A percentile compares a stretch with the other conserved stretches of the same genome.
Evolutionary conservation across 1,140 invertebrate species (phyloP).

Genomic region (Drosophila tropicalis): DNA sequence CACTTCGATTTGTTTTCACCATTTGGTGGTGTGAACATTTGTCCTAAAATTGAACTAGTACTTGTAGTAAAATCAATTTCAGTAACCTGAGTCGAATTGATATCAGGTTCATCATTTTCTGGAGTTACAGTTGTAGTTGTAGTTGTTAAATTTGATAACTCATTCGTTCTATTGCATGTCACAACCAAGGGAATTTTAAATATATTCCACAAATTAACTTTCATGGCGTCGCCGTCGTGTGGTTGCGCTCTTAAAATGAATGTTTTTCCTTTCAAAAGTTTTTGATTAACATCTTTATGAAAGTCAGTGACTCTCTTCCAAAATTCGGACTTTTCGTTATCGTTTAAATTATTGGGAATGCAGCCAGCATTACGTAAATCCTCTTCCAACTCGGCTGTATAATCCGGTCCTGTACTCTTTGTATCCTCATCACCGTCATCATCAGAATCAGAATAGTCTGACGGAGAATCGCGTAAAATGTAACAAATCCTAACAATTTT

Average conservation of each 20-base stretch:
- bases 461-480: constrained; percentile 26
- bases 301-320: constrained; percentile 24
- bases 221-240: neutral
- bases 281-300: constrained; percentile 31
- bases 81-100: neutral
- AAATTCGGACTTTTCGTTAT: neutral
- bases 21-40: neutral
- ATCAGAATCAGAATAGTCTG: constrained; percentile 22
- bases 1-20: neutral
- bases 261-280: constrained; percentile 24
- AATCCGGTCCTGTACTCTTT: neutral
- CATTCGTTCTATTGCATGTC: constrained; percentile 35
- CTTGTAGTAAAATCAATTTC: no score
- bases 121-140: neutral
- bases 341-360: constrained; percentile 13
- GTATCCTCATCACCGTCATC: neutral
- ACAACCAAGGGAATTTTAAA: constrained; percentile 26
- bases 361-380: constrained; percentile 25
- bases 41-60: neutral
- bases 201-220: constrained; percentile 32
- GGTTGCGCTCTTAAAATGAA: constrained; percentile 13
- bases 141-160: neutral
- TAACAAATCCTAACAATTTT: constrained; percentile 43
- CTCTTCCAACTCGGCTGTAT: neutral
- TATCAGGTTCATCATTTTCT: neutral